Base-by-base conservation (phyloP, 1,140 invertebrate genomes). In the Trichonephila clavipes region DNA sequence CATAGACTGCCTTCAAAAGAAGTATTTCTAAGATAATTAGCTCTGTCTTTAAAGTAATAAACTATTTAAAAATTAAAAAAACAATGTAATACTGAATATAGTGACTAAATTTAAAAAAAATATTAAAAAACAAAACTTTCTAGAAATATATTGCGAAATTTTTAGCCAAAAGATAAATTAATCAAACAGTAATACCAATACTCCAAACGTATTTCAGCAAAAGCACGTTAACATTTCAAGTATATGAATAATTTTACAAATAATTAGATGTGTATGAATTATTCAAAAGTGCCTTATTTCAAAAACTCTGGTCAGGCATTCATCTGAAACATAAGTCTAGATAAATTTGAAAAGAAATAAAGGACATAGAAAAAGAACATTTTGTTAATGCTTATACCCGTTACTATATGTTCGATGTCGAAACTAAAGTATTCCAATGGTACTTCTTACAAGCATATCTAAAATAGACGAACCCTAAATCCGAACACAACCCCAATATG, bases 391-490 rank as follows among this genome's bases (percentile, higher is more conserved):
- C 28, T 6, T 28, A 77, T 77, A 77, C 72, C 40, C 34, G 34
- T 77, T 40, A 28, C 28, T 34, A 3, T 16, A 77, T 34, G 28
- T 18, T 34, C 72, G 28, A 18, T 28, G 72, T 28, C 18, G 24
- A 19, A 40, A 40, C 10, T 28, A 19, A 77, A 34, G 28, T 40
- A 77, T 77, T 77, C 72, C 34, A 40, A 16, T 19, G 72, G 72
- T 28, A 5, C 28, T 16, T 28, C 28, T 28, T 16, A 6, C 72
- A 77, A 59, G 44, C 82, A 58, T 51, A 24, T 58, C 44, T 85
- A 24, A 85, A 85, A 85, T 59, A 12, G 82, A 77, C 28, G 21
- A 58, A 85, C 82, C 19, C 82, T 51, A 85, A 85, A 58, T 85
- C 51, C 12, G 44, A 59, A 82, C 10, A 58, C 58, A 58, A n/a